Base-by-base conservation (phyloP, 2,888 invertebrate genomes). In the Heliconius charithonia region DNA sequence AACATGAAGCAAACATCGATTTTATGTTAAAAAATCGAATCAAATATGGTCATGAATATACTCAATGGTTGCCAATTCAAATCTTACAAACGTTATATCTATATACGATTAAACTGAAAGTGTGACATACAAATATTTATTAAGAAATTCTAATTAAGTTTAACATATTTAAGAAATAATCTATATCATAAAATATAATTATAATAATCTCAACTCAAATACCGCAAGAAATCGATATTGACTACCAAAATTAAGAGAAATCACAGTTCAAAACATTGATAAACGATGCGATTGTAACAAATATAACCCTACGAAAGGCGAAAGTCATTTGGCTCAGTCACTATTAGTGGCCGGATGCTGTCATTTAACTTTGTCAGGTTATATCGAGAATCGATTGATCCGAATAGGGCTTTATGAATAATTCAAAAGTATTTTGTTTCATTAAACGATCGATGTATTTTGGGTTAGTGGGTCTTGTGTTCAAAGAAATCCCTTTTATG, bases 341-440 rank as follows among this genome's bases (percentile, higher is more conserved):
- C 59, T 62, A 72, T 79, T 69, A 51, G 45, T 25, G 63, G 62
- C 67, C 69, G 70, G 78, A 70, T 77, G 79, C 75, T 79, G 75
- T 66, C 75, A 71, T 67, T 77, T 59, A 65, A 78, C 25, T 76
- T 70, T 74, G 78, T 79, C 81, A 56, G 71, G 77, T 79, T 77
- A 67, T 67, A 79, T 81, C 77, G 76, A 32, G 69, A 74, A 76
- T 27, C 74, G 69, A 78, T 81, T 78, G 79, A 74, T 74, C 75
- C 73, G 76, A 78, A 76, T 79, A 76, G 77, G 76, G 79, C 77
- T 81, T 75, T 71, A 81, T 81, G 79, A 81, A 81, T 81, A 66
- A 81, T 81, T 81, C 81, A 81, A 66, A 73, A 67, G 79, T 19
- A 37, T 73, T 81, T 79, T 77, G 79, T 74, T 80, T 79, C 67